These are phyloP conservation scores for Drosophila arawakana DNA, from an alignment of 1,140 invertebrate genomes.

Conservation along the genomic window DNA sequence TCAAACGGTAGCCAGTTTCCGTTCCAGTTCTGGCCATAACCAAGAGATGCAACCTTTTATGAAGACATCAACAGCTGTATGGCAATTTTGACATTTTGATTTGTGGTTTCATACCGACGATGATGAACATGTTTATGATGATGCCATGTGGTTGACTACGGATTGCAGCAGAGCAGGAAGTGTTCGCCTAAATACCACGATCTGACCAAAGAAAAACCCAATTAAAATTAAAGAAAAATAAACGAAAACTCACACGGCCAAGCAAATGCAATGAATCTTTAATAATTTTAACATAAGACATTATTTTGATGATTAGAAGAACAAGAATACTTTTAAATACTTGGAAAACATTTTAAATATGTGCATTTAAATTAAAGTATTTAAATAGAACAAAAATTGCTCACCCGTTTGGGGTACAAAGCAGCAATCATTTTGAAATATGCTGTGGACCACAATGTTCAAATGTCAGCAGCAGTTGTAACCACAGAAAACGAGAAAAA, in stretches of 20 bases:
- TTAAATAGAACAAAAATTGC: not conserved
- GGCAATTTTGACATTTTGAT: slow-evolving; percentile 71
- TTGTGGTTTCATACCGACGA: slow-evolving; percentile 57
- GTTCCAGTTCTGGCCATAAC: slow-evolving; percentile 43
- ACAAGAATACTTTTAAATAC: too few relatives aligned
- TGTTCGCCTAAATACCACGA: not conserved
- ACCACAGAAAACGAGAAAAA: slow-evolving; percentile 46
- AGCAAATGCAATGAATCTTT: too few relatives aligned
- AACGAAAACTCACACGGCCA: too few relatives aligned
- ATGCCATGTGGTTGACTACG: slow-evolving; percentile 28
- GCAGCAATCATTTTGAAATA: slow-evolving; percentile 59
- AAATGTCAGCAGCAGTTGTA: slow-evolving; percentile 64
- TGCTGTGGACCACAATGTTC: slow-evolving; percentile 48
- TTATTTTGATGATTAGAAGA: too few relatives aligned
- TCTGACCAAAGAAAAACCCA: not conserved
- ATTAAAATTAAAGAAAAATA: slow-evolving; percentile 1
- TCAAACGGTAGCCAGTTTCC: slow-evolving; percentile 62
- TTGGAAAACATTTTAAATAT: too few relatives aligned
- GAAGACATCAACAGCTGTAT: slow-evolving; percentile 73
- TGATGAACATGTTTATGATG: slow-evolving; percentile 43
- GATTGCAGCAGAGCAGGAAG: not conserved
- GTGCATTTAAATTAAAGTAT: not conserved
- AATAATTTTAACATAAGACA: too few relatives aligned
- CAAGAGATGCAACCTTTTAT: slow-evolving; percentile 45
- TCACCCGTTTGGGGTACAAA: not conserved